Conservation (phyloP, 2,113 vertebrate species). For the Dromaius novaehollandiae region DNA sequence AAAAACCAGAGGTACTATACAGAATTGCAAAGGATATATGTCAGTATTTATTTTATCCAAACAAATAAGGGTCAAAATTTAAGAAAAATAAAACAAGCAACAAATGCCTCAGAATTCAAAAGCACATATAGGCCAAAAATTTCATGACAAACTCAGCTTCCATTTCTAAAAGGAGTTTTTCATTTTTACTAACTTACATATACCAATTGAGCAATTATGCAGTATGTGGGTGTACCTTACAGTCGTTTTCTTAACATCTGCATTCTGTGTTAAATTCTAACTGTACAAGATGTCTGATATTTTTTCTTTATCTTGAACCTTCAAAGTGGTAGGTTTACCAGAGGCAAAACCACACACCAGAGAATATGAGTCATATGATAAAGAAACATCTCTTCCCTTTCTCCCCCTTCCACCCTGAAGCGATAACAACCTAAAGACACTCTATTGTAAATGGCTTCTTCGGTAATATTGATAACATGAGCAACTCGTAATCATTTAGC, state of each 20-base stretch:
- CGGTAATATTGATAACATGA: background rate
- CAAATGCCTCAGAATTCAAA: background rate
- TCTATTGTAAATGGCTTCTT: conserved; percentile 37
- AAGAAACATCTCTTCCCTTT: conserved; percentile 24
- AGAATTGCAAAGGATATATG: background rate
- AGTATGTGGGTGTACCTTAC: background rate
- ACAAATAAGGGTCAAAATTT: background rate
- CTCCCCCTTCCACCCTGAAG: conserved; percentile 14
- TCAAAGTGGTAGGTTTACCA: conserved; percentile 62
- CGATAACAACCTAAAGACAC: conserved; percentile 40
- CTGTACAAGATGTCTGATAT: conserved; percentile 54
- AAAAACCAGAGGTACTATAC: background rate
- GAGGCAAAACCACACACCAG: conserved; percentile 67
- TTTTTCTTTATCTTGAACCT: conserved; percentile 50
- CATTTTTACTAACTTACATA: conserved; percentile 1
- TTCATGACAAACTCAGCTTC: background rate
- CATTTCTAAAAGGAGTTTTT: background rate
- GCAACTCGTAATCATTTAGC: background rate
- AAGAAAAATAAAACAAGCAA: background rate
- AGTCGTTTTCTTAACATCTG: conserved; percentile 58
- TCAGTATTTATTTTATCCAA: background rate
- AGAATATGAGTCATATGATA: conserved; percentile 56
- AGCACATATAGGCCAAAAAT: background rate
- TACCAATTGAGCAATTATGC: background rate
- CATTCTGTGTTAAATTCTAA: conserved; percentile 62